These are phyloP conservation scores for Diprion similis DNA, from an alignment of 1,140 invertebrate species.

Conservation along the genomic window DNA sequence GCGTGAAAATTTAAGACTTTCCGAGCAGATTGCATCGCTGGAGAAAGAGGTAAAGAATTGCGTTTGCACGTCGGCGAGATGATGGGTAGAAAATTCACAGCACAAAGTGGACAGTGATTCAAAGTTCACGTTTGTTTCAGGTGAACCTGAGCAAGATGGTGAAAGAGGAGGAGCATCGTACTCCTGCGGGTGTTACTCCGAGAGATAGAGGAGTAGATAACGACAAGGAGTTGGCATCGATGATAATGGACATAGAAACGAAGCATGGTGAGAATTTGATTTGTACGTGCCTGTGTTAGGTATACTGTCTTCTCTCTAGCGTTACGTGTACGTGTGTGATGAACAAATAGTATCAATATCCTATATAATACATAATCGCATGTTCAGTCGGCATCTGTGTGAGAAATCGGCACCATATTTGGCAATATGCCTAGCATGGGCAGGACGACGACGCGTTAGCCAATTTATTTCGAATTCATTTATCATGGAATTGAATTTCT, in stretches of 20 bases:
- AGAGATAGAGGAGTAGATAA: slow-evolving; percentile 63
- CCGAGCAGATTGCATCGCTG: slow-evolving; percentile 76
- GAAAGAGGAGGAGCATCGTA: slow-evolving; percentile 35
- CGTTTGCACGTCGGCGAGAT: slow-evolving; percentile 11
- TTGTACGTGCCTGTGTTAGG: slow-evolving; percentile 52
- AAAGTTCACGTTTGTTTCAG: slow-evolving; percentile 36
- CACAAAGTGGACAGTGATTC: neutral
- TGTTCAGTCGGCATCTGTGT: slow-evolving; percentile 63
- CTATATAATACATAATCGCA: neutral
- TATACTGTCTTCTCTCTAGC: slow-evolving; percentile 47
- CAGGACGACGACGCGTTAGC: slow-evolving; percentile 43
- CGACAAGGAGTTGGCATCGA: slow-evolving; percentile 74
- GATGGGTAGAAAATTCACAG: neutral
- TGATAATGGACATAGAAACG: slow-evolving; percentile 78
- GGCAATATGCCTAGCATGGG: slow-evolving; percentile 58
- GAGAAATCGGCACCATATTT: slow-evolving; percentile 51
- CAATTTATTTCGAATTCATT: slow-evolving; percentile 46
- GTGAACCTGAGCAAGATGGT: slow-evolving; percentile 57
- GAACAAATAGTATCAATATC: neutral
- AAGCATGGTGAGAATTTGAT: slow-evolving; percentile 74
- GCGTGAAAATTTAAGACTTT: slow-evolving; percentile 76
- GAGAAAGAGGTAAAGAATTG: slow-evolving; percentile 74
- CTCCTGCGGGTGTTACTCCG: slow-evolving; percentile 51
- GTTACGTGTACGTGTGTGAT: neutral
- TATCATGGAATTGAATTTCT: slow-evolving; percentile 60